Base-by-base conservation (phyloP, 2,113 vertebrate genomes). In the Lamprologus sp. region DNA sequence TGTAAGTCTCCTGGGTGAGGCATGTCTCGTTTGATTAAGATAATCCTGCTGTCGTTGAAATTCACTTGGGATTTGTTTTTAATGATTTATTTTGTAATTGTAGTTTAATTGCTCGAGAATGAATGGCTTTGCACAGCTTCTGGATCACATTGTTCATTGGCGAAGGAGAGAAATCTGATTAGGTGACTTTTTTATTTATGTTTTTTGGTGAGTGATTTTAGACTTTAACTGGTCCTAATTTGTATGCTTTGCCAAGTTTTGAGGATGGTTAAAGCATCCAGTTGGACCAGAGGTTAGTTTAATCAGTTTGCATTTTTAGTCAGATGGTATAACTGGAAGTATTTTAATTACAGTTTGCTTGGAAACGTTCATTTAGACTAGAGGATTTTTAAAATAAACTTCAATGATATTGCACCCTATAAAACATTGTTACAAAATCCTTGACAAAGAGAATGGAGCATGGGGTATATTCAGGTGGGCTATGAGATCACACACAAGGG, bases 11-110 rank as follows among this genome's bases (percentile, higher is more conserved):
- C 68, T 10, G 77, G 81, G 35, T 4, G 21, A 87, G 85, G n/a
- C 86, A 7, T 87, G 87, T 88, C 83, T 31, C 1, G 8, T 88
- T 90, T 82, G 56, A 90, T 92, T 84, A 90, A 87, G 47, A 58
- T 89, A 58, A 82, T 86, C 77, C 63, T 7, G 14, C 82, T 60
- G 70, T 23, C 23, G 68, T 56, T 33, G 7, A 84, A 54, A 45
- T 79, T 84, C 87, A 40, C 23, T 7, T 21, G 35, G 58, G 84
- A 58, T 79, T 77, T 79, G 19, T 83, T 89, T 88, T 83, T 14
- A 83, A 82, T 90, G 0, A 45, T 40, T 73, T 54, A 5, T 81
- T 81, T 84, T 86, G 77, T 42, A 65, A 87, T 83, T 85, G 23
- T 21, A 12, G 63, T 58, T 83, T 81, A 88, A 89, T 60, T 84